These are phyloP conservation scores for Scaptomyza reducta DNA, from an alignment of 2,888 invertebrate species.

Conservation along the genomic window DNA sequence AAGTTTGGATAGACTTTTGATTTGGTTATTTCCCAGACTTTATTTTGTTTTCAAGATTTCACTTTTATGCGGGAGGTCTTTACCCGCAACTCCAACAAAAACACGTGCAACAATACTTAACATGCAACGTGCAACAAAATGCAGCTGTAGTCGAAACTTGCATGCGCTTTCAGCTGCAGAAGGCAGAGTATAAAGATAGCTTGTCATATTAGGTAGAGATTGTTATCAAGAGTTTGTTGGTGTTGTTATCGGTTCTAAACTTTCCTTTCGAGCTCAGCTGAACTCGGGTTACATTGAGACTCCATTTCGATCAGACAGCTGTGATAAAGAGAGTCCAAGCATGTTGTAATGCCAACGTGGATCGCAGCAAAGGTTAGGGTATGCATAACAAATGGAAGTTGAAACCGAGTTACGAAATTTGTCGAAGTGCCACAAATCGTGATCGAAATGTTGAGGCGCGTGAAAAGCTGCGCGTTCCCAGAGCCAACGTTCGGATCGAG, in stretches of 20 bases:
- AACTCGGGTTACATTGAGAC: background rate
- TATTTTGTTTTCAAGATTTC: constrained; percentile 54
- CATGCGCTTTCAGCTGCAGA: constrained; percentile 1
- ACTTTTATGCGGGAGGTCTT: constrained; percentile 63
- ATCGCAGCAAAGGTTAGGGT: constrained; percentile 6
- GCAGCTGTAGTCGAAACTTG: background rate
- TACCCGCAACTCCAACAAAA: constrained; percentile 8
- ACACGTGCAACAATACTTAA: constrained; percentile 21
- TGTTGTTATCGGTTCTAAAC: too few relatives aligned
- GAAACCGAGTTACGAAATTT: constrained; percentile 60
- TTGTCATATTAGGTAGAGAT: too few relatives aligned
- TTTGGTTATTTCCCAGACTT: background rate
- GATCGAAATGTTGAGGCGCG: constrained; percentile 56
- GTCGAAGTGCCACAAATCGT: constrained; percentile 42
- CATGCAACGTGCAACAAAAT: background rate
- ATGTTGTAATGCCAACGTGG: constrained; percentile 23
- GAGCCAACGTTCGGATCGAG: constrained; percentile 3
- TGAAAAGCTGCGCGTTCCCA: constrained; percentile 45
- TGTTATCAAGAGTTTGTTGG: too few relatives aligned
- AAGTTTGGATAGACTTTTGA: constrained; percentile 15
- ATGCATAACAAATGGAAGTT: constrained; percentile 39
- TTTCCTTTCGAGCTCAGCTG: background rate
- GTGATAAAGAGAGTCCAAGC: constrained; percentile 32
- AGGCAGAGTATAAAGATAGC: too few relatives aligned
- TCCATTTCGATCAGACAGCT: constrained; percentile 12